Percentiles rank a stretch among this genome's conserved stretches.
phyloP scores from a whole-genome alignment of 2,888 invertebrate species.

The Dryocosmus kuriphilus region DNA sequence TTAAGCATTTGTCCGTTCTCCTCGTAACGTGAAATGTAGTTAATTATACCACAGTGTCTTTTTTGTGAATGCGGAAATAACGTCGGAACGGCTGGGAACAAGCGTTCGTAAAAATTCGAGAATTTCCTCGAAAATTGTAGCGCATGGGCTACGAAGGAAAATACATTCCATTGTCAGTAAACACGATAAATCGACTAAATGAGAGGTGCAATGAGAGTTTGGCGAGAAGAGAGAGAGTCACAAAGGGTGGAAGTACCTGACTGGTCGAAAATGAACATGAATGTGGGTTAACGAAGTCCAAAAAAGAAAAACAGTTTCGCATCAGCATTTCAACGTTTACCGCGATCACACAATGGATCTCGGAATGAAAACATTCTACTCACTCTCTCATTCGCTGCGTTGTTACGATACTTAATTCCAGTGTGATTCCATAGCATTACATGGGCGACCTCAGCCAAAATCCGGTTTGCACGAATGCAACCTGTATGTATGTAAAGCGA shows the following conservation, averaged over 20 bases:
- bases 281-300: slow-evolving; percentile 70
- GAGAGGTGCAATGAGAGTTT: slow-evolving; percentile 28
- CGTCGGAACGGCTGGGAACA: background rate
- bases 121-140: slow-evolving; percentile 22
- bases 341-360: slow-evolving; percentile 61
- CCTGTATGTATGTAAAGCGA: background rate
- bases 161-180: slow-evolving; percentile 57
- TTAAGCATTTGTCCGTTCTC: slow-evolving; percentile 9
- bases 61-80: slow-evolving; percentile 16
- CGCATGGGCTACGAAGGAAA: slow-evolving; percentile 31
- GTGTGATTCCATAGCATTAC: slow-evolving; percentile 21
- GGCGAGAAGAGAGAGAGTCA: slow-evolving; percentile 38
- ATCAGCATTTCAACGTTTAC: slow-evolving; percentile 68
- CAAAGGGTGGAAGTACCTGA: slow-evolving; percentile 45
- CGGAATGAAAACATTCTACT: slow-evolving; percentile 65
- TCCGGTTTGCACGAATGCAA: background rate
- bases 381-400: slow-evolving; percentile 12
- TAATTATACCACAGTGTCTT: slow-evolving; percentile 21
- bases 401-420: slow-evolving; percentile 38
- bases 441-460: slow-evolving; percentile 45
- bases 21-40: slow-evolving; percentile 16
- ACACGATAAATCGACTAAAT: slow-evolving; percentile 64
- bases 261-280: slow-evolving; percentile 57
- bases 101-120: slow-evolving; percentile 14
- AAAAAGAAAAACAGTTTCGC: slow-evolving; percentile 66